phyloP scores from a whole-genome alignment of 2,888 invertebrate genomes.

The Lymantria monacha region DNA sequence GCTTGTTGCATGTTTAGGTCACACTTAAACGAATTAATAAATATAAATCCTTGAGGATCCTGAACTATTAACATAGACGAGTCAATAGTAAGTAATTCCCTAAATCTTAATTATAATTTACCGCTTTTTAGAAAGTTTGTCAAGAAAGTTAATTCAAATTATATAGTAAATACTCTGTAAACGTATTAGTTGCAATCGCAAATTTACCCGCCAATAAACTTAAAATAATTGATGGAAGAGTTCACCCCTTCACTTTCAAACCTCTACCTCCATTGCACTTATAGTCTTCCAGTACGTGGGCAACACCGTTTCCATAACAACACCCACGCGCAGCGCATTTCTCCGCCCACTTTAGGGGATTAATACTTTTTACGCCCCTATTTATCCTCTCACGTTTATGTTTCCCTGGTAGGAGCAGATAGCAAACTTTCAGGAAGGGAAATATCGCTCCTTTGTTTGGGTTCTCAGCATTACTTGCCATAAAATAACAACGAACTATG shows the following conservation, averaged over 20 bases:
- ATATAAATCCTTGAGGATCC: too few relatives aligned
- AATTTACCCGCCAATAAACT: too few relatives aligned
- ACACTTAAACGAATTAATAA: too few relatives aligned
- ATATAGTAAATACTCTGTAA: too few relatives aligned
- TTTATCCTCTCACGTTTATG: conserved; percentile 57
- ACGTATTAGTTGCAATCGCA: too few relatives aligned
- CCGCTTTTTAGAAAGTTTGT: too few relatives aligned
- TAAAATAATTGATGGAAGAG: background rate
- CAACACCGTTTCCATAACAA: conserved; percentile 70
- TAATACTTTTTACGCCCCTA: conserved; percentile 39
- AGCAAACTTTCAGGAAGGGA: conserved; percentile 86
- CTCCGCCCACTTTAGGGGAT: conserved; percentile 66
- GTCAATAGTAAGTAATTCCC: too few relatives aligned
- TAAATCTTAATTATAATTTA: too few relatives aligned
- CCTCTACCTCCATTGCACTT: conserved; percentile 44
- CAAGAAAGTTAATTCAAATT: too few relatives aligned
- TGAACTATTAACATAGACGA: too few relatives aligned
- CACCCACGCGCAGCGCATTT: conserved; percentile 66
- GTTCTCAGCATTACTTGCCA: conserved; percentile 41
- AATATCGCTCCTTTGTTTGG: conserved; percentile 39
- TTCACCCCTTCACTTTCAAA: conserved; percentile 9
- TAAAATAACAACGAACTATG: conserved; percentile 17
- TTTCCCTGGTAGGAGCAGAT: conserved; percentile 81
- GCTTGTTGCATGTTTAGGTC: too few relatives aligned
- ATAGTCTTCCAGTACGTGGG: conserved; percentile 57